Percentiles rank a stretch among this genome's conserved stretches.
phyloP scores from a whole-genome alignment of 92 coral and sea anemone species.

The Palythoa heliodiscus region DNA sequence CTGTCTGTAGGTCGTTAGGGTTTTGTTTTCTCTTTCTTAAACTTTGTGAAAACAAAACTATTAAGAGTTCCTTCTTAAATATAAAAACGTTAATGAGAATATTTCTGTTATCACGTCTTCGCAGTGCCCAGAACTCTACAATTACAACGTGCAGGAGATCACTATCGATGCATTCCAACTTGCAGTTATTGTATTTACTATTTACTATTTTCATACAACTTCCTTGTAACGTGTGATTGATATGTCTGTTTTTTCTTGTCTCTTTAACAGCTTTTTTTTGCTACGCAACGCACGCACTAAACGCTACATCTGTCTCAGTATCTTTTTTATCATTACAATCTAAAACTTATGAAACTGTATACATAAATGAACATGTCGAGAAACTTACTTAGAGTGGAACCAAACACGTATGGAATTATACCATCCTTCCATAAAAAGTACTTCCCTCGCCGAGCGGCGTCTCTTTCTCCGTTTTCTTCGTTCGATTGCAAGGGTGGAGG shows the following conservation, averaged over 20 bases:
- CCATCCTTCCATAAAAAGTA: conserved; percentile 10
- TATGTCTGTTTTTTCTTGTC: neutral
- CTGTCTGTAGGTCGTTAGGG: no score
- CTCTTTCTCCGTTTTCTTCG: neutral
- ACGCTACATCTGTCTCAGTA: neutral
- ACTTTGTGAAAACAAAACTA: no score
- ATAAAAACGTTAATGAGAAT: no score
- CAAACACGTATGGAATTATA: conserved; percentile 1
- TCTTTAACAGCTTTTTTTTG: neutral
- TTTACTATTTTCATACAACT: neutral
- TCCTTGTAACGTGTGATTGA: neutral
- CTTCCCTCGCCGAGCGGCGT: neutral
- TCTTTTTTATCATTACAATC: neutral
- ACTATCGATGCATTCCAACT: neutral
- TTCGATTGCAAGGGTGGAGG: neutral
- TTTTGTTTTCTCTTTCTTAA: no score
- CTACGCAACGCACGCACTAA: neutral
- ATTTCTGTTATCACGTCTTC: no score
- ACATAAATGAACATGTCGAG: neutral
- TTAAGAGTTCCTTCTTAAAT: no score
- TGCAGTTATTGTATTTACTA: neutral
- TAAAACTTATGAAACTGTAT: neutral
- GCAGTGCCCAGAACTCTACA: no score
- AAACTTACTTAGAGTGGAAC: neutral
- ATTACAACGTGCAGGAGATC: neutral